Evolutionary conservation across 2,113 vertebrate species (phyloP).

Genomic region (Pangasianodon gigas): DNA sequence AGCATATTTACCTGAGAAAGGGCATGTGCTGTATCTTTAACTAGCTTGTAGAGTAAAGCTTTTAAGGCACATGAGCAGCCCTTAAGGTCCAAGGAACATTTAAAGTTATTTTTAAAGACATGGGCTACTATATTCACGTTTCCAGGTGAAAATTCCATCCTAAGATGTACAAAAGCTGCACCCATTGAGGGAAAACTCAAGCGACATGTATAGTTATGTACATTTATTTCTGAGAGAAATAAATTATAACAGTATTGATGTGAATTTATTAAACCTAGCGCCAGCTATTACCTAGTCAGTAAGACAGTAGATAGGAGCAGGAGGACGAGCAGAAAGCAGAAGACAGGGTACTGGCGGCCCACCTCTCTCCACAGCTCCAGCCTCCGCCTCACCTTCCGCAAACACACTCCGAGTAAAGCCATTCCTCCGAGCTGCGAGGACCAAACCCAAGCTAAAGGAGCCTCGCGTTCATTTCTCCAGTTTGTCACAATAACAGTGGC

Average conservation of each 20-base stretch:
- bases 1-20: not conserved
- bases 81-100: not conserved
- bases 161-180: not conserved
- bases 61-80: not conserved
- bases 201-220: not conserved
- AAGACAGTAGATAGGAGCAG: conserved; percentile 83
- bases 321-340: conserved; percentile 83
- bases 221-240: not conserved
- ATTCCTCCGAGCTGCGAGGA: conserved; percentile 50
- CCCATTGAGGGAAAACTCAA: not conserved
- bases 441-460: not conserved
- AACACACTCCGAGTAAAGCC: conserved; percentile 58
- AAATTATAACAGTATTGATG: not conserved
- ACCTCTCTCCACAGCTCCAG: conserved; percentile 79
- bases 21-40: not conserved
- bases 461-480: not conserved
- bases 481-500: not conserved
- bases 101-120: not conserved
- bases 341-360: conserved; percentile 88
- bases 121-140: not conserved
- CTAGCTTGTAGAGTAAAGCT: not conserved
- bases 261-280: not conserved
- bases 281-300: conserved; percentile 78
- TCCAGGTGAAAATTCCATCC: not conserved
- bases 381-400: conserved; percentile 72